Base-by-base conservation (phyloP, 2,888 invertebrate species). In the Nasonovia ribisnigri region DNA sequence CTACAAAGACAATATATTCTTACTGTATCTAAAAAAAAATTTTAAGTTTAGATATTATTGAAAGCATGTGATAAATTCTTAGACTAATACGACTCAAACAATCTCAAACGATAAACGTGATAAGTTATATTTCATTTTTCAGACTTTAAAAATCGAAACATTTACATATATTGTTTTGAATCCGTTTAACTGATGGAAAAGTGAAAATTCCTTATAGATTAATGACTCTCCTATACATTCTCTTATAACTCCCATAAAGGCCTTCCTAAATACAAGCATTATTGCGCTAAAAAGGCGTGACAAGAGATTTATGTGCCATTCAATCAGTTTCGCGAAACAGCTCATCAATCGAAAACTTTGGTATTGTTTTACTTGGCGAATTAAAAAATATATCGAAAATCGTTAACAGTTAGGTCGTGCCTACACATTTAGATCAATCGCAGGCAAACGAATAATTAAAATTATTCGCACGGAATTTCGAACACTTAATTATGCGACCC, bases 291-390 rank as follows among this genome's bases (percentile, higher is more conserved):
- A 77, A 84, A 84, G 10, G n/a, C 29, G 20, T 36, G 36, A 77
- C 67, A 20, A 36, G 77, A 77, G 77, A 77, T 77, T 77, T 77
- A 77, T 77, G 20, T 77, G 77, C 36, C 36, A 36, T 77, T 77
- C 48, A 87, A 46, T 87, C 26, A 48, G 87, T n/a, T 48, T 87
- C 87, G n/a, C n/a, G 16, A n/a, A n/a, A 87, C 87, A 20, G 87
- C 43, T 29, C 87, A 87, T n/a, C 87, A 87, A 87, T 87, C 48
- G 29, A n/a, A 87, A 87, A 87, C 87, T 87, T 43, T 87, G 16
- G 16, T 46, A 87, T 84, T 84, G 84, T 84, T 84, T 84, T 84
- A 84, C 29, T 43, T 29, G 13, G 43, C 11, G 10, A 84, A 3
- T 84, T 84, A 26, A 26, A 43, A 84, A 77, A 36, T 77, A 20